Conservation (phyloP, 2,113 vertebrate genomes). For the Ageneiosus marmoratus region DNA sequence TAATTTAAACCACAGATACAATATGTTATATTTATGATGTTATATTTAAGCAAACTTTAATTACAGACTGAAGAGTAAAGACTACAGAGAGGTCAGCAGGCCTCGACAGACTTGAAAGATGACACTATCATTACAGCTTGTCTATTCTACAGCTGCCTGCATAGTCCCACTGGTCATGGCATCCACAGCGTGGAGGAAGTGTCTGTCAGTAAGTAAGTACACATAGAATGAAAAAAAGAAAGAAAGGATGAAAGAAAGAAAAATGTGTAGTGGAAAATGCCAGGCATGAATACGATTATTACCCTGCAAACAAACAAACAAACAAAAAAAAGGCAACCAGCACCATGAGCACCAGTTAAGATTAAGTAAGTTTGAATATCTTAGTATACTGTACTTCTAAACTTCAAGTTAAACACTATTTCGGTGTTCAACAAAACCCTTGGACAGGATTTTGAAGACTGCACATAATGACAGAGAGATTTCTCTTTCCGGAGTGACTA, state of each 20-base stretch:
- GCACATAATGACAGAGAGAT: background rate
- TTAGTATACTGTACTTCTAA: background rate
- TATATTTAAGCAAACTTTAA: constrained; percentile 5
- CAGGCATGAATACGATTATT: constrained; percentile 12
- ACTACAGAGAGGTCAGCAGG: background rate
- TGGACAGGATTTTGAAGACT: background rate
- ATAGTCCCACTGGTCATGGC: constrained; percentile 67
- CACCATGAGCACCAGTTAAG: background rate
- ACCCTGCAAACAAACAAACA: background rate
- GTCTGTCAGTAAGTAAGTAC: constrained; percentile 4
- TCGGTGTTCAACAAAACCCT: background rate
- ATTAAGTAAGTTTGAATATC: background rate
- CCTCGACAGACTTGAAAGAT: constrained; percentile 15
- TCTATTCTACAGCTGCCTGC: constrained; percentile 65
- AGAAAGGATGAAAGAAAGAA: constrained; percentile 1
- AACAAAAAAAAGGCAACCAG: background rate
- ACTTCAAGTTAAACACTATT: background rate
- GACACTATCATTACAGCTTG: constrained; percentile 51
- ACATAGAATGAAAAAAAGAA: background rate
- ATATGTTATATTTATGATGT: background rate
- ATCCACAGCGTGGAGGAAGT: constrained; percentile 20
- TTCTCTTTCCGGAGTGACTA: background rate
- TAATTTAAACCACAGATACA: background rate
- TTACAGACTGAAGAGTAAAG: constrained; percentile 3
- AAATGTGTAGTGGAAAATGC: constrained; percentile 14